Conservation (phyloP, 2,113 vertebrate genomes). For the Melanostigma gelatinosum region DNA sequence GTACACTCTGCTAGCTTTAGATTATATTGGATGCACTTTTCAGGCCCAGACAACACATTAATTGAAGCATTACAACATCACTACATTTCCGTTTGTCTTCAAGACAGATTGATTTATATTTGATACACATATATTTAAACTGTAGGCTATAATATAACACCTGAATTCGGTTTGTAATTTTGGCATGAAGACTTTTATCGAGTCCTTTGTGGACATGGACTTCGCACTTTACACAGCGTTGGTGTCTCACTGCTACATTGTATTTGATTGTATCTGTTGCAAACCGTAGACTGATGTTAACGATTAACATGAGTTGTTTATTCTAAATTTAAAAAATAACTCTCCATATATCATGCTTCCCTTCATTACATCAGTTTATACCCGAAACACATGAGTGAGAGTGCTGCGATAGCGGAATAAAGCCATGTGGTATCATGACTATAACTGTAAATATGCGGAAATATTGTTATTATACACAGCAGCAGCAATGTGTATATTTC, state of each 20-base stretch:
- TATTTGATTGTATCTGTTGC: background rate
- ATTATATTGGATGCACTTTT: background rate
- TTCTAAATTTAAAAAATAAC: background rate
- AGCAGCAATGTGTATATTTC: background rate
- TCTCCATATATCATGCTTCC: background rate
- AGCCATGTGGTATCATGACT: background rate
- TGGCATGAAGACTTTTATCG: background rate
- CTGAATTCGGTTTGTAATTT: background rate
- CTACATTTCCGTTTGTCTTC: too few relatives aligned
- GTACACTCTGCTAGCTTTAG: background rate
- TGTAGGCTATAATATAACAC: background rate
- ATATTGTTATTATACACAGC: background rate
- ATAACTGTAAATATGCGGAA: too few relatives aligned
- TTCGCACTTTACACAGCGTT: background rate
- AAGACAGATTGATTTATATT: background rate
- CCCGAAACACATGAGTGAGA: background rate
- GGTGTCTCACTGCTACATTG: background rate
- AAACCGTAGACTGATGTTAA: conserved; percentile 20
- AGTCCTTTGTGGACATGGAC: background rate
- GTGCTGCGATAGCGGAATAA: background rate
- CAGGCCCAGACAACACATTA: background rate
- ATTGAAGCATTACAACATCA: background rate
- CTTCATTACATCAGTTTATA: background rate
- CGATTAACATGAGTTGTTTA: conserved; percentile 11
- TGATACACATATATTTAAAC: background rate